Percentiles rank a stretch among this genome's conserved stretches.
These are phyloP conservation scores for Glaucopsyche alexis DNA, from an alignment of 2,888 invertebrate species.

Conservation along the genomic window DNA sequence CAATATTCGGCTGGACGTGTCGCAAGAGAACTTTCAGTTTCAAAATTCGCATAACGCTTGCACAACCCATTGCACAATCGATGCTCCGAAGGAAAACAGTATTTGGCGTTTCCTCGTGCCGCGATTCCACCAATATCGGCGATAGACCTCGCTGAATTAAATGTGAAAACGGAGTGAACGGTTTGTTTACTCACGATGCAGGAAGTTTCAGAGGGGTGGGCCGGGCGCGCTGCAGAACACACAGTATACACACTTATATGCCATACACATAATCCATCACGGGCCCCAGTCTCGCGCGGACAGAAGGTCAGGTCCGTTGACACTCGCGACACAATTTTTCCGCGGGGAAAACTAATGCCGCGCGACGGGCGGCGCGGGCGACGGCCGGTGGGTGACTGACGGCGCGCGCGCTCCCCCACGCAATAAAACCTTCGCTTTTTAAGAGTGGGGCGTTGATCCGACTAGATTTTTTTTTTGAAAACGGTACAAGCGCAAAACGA, in stretches of 20 bases:
- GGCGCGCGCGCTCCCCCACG: slow-evolving; percentile 54
- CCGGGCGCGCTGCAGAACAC: slow-evolving; percentile 66
- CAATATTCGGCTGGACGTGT: slow-evolving; percentile 39
- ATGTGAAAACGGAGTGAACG: slow-evolving; percentile 25
- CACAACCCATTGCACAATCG: slow-evolving; percentile 40
- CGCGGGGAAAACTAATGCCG: slow-evolving; percentile 69
- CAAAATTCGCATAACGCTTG: slow-evolving; percentile 49
- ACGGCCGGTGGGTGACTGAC: slow-evolving; percentile 69
- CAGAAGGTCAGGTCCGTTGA: slow-evolving; percentile 40
- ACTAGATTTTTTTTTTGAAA: slow-evolving; percentile 47
- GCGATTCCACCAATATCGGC: slow-evolving; percentile 25
- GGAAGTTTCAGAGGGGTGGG: slow-evolving; percentile 55
- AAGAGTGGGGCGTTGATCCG: slow-evolving; percentile 59
- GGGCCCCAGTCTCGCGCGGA: slow-evolving; percentile 39
- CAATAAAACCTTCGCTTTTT: slow-evolving; percentile 70
- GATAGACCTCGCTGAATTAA: slow-evolving; percentile 22
- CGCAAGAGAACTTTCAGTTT: slow-evolving; percentile 52
- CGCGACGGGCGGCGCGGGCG: slow-evolving; percentile 71
- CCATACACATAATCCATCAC: slow-evolving; percentile 76
- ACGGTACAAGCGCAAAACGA: slow-evolving; percentile 36
- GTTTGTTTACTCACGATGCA: slow-evolving; percentile 45
- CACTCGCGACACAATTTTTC: slow-evolving; percentile 77
- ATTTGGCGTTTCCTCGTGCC: slow-evolving; percentile 32
- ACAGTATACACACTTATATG: slow-evolving; percentile 62
- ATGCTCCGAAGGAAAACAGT: slow-evolving; percentile 32